Percentiles rank a stretch among this genome's conserved stretches.
phyloP scores from a whole-genome alignment of 2,888 invertebrate genomes.

The Cylindroiulus punctatus region DNA sequence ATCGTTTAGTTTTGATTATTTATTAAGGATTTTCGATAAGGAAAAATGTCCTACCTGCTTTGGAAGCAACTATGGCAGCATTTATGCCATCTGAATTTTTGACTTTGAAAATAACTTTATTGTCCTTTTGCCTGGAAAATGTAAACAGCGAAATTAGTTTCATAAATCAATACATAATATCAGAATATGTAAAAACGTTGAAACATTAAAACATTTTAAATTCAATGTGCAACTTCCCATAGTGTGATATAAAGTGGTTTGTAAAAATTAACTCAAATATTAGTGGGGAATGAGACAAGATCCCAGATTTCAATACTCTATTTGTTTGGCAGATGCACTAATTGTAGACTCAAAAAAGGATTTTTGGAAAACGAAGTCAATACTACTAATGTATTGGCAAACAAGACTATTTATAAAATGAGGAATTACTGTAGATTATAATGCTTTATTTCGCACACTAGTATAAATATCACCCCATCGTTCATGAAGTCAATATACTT shows the following conservation, averaged over 20 bases:
- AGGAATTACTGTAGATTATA: background rate
- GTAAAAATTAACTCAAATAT: no score
- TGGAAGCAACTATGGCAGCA: slow-evolving; percentile 74
- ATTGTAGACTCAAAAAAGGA: no score
- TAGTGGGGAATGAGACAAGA: no score
- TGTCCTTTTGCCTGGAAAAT: slow-evolving; percentile 74
- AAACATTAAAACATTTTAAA: no score
- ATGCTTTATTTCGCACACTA: background rate
- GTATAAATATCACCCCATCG: background rate
- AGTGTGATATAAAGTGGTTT: no score
- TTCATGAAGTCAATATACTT: background rate
- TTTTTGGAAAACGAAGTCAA: background rate
- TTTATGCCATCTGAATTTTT: slow-evolving; percentile 74
- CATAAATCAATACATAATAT: background rate
- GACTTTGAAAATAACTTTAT: slow-evolving; percentile 82
- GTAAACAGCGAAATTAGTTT: background rate
- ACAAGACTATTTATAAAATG: background rate
- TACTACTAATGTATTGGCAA: background rate
- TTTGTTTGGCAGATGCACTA: no score
- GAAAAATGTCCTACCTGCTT: slow-evolving; percentile 71
- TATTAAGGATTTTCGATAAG: no score
- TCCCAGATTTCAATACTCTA: no score
- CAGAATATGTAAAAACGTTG: no score
- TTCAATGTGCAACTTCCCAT: no score
- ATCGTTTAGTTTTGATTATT: no score